Evolutionary conservation across 1,140 invertebrate genomes (phyloP).

Genomic region (Eciton burchellii): DNA sequence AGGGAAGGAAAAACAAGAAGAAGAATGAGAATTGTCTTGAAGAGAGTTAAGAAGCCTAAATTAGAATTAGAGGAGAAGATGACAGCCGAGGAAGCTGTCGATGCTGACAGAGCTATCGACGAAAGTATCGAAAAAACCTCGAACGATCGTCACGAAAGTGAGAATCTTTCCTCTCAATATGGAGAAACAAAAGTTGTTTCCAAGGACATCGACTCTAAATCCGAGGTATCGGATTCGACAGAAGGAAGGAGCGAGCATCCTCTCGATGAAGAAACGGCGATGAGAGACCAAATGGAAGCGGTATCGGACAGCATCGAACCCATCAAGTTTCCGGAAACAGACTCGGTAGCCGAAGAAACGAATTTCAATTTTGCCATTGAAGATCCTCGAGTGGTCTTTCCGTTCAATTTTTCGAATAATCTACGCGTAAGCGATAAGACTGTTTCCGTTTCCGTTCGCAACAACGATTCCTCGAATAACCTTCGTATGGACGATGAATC

Average conservation of each 20-base stretch:
- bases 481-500: background rate
- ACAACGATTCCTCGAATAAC: no score
- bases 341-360: slow-evolving; percentile 7
- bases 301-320: background rate
- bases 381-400: background rate
- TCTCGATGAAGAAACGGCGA: background rate
- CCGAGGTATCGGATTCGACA: background rate
- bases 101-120: background rate
- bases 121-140: background rate
- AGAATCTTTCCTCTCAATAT: background rate
- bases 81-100: background rate
- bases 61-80: background rate
- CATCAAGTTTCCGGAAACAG: background rate
- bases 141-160: background rate
- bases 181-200: background rate
- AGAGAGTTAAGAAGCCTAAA: background rate
- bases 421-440: background rate
- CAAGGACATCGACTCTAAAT: background rate
- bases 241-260: background rate
- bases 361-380: background rate
- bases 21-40: slow-evolving; percentile 25
- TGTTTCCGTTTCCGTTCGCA: no score
- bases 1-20: background rate
- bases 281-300: background rate
- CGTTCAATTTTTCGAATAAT: slow-evolving; percentile 10